Base-by-base conservation (phyloP, 2,797 vertebrate species). In the Triplophysa yarkandensis region DNA sequence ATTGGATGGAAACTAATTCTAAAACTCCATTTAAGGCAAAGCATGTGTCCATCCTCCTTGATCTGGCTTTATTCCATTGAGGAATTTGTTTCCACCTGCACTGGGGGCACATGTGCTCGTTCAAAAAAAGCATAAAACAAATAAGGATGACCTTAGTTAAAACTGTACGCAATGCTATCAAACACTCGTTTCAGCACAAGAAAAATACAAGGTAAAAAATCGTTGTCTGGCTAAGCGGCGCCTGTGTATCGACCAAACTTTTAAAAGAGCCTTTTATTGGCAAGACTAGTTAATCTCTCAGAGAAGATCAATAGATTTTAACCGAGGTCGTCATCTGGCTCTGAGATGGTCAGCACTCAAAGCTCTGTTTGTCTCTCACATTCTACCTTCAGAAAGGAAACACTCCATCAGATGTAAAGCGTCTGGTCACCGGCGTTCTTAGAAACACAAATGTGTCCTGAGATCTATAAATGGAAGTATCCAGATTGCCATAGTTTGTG, bases 211-310 rank as follows among this genome's bases (percentile, higher is more conserved):
- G 58, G 41, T 66, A 25, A 67, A 63, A 46, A 66, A 69, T 65
- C 27, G 28, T 76, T 79, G 76, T 71, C 78, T 63, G 73, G 69
- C 68, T 67, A 28, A 65, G 64, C 25, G 91, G 90, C 88, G 88
- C 89, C 90, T 86, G 80, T 19, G 74, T 88, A 93, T 93, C 81
- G 91, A 92, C 87, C 85, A 30, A 8, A 83, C 88, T 90, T 86
- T 88, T 89, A 89, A 86, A 90, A 89, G 89, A 86, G 86, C 86
- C 86, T 87, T 83, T 87, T 90, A 90, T 91, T 87, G 91, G 84
- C 87, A 90, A 87, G 89, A 87, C 76, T 87, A 89, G 91, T 92
- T 93, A 90, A 93, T 91, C 89, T 92, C 87, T 89, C 84, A 84
- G 77, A 83, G 75, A 78, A 77, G 83, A 90, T 92, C 90, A 81